Percentiles rank a stretch among this genome's conserved stretches.
Conservation (phyloP, 2,888 invertebrate species). For the Nezara viridula region DNA sequence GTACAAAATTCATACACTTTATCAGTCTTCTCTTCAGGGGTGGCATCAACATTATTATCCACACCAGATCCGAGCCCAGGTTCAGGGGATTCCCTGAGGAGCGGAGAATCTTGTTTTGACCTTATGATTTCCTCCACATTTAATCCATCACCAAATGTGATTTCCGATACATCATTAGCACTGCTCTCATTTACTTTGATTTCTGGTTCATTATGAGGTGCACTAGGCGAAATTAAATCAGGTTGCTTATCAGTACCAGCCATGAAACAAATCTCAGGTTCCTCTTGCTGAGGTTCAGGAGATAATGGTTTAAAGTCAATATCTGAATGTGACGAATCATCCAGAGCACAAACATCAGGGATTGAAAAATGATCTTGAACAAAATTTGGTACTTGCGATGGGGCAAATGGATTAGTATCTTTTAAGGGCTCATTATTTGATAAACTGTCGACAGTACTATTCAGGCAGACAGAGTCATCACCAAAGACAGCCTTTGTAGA, state of each 20-base stretch:
- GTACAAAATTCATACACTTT: not conserved
- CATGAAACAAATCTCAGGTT: conserved; percentile 45
- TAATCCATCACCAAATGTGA: conserved; percentile 54
- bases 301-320: conserved; percentile 34
- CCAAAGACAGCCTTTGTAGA: conserved; percentile 72
- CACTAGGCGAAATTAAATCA: conserved; percentile 50
- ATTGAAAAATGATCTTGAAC: conserved; percentile 60
- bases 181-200: not conserved
- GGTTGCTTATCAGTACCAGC: not conserved
- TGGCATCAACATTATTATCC: conserved; percentile 11
- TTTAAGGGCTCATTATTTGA: conserved; percentile 51
- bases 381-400: conserved; percentile 51
- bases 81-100: conserved; percentile 53
- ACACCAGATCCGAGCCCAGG: conserved; percentile 19
- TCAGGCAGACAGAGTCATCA: conserved; percentile 69
- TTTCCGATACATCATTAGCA: conserved; percentile 27
- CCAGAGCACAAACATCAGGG: conserved; percentile 23
- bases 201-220: conserved; percentile 16
- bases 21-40: conserved; percentile 1
- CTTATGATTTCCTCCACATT: conserved; percentile 49
- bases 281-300: not conserved
- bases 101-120: conserved; percentile 48
- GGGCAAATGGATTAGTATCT: conserved; percentile 59
- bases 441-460: conserved; percentile 29
- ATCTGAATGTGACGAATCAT: conserved; percentile 46